phyloP scores from a whole-genome alignment of 37 sponge, comb jelly and placozoan species.

The Halichondria panicea region DNA sequence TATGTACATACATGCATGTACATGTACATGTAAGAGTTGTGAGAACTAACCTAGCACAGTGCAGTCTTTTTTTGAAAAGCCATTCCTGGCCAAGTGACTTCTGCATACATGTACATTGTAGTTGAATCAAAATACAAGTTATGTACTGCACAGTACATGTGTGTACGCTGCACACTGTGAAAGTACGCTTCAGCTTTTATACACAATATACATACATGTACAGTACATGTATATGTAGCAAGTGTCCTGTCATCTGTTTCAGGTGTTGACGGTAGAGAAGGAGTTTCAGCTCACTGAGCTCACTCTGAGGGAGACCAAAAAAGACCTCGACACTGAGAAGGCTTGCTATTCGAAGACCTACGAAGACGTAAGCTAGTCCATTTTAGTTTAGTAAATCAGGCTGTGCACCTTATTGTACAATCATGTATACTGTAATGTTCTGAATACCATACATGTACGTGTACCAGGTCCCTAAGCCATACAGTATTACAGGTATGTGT shows the following conservation, averaged over 20 bases:
- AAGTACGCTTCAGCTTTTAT: too few relatives aligned
- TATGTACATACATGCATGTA: too few relatives aligned
- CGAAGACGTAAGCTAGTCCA: conserved; percentile 46
- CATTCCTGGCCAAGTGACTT: too few relatives aligned
- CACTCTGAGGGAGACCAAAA: conserved; percentile 14
- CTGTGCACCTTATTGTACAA: neutral
- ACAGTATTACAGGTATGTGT: neutral
- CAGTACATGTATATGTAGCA: neutral
- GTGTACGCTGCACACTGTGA: too few relatives aligned
- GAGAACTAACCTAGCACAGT: too few relatives aligned
- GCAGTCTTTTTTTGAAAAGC: too few relatives aligned
- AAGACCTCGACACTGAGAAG: conserved; percentile 41
- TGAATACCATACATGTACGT: too few relatives aligned
- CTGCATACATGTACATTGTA: too few relatives aligned
- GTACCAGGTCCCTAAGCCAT: neutral
- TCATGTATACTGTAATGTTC: too few relatives aligned
- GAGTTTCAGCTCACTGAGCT: conserved; percentile 18
- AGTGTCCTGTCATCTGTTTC: neutral
- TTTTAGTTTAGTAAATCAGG: neutral
- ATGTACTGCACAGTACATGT: too few relatives aligned
- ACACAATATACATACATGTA: neutral
- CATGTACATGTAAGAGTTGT: too few relatives aligned
- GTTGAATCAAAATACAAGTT: too few relatives aligned
- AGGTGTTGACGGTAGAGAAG: conserved; percentile 44
- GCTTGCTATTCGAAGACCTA: conserved; percentile 38